Evolutionary conservation across 2,888 invertebrate genomes (phyloP), one percentile per base, ranked within the genome.

Genomic region (Microctonus aethiopoides): DNA sequence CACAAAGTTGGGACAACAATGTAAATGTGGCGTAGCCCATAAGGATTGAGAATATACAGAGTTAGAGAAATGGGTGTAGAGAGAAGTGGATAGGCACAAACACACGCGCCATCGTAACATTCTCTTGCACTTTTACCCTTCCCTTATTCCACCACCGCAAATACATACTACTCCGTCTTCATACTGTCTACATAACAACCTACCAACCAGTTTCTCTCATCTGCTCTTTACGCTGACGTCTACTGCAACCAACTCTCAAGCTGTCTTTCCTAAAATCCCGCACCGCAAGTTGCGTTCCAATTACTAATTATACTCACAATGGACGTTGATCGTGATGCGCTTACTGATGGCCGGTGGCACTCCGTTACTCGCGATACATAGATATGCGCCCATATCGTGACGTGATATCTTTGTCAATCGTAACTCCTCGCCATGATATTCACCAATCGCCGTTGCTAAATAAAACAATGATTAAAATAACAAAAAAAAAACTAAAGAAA

Each of bases 341-440:
- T 96, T 96, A 88, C 95, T 95, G 80, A 96, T 93, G 66, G 94
- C 92, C 61, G 96, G 96, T 52, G 95, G 95, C 59, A 96, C 92
- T 32, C 94, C 94, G 81, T 96, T 96, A 79, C 93, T 92, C 54
- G 96, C 96, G 78, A 96, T 95, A 88, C 96, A 96, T 79, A 95
- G 90, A 87, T 96, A 96, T 73, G 94, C 93, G 16, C 96, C 95
- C 95, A 96, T 96, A 86, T 96, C 95, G 56, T 93, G 92, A 72
- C 96, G 91, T 69, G 94, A 93, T 85, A 96, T 93, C 88, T 95
- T 95, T 77, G 90, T 89, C 75, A 96, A 88, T 74, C 91, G 91
- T 79, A 96, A 88, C 70, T 92, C 90, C 85, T 94, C 94, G 71
- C 95, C 94, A 81, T 93, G 92, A 84, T 90, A 92, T 68, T 91